A percentile compares a stretch with the other conserved stretches of the same genome.
phyloP scores from a whole-genome alignment of 1,140 invertebrate genomes.

The Diuraphis noxia region DNA sequence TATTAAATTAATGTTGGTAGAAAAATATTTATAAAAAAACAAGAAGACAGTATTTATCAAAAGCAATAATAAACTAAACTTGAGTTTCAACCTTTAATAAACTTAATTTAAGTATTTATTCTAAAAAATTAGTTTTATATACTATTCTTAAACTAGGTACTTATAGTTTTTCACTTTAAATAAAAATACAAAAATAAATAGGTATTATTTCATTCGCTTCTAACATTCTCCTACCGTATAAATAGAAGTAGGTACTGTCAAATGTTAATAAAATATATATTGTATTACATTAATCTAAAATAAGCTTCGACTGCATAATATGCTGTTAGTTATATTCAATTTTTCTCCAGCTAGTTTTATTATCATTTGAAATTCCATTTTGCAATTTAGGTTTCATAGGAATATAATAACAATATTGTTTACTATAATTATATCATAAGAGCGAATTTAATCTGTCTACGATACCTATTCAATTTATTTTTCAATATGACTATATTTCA shows the following conservation, averaged over 20 bases:
- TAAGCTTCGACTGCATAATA: neutral
- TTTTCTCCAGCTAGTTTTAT: no score
- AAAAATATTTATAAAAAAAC: neutral
- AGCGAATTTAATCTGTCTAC: neutral
- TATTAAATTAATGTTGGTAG: neutral
- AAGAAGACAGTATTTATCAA: neutral
- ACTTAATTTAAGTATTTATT: neutral
- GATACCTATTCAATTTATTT: neutral
- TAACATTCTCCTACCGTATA: neutral
- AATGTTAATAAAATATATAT: neutral
- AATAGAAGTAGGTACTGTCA: neutral
- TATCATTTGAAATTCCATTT: neutral
- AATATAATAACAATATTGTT: neutral
- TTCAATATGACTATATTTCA: neutral
- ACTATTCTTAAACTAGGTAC: neutral
- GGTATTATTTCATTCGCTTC: neutral
- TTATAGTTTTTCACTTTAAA: neutral
- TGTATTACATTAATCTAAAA: neutral
- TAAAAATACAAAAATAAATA: neutral
- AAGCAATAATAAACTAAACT: neutral
- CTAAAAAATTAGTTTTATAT: neutral
- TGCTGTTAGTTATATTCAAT: no score
- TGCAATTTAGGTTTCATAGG: neutral
- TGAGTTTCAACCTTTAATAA: neutral
- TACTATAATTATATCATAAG: neutral